phyloP scores from a whole-genome alignment of 30 jellyfish, hydroid and myxozoan genomes.

The Aurelia sp. region DNA sequence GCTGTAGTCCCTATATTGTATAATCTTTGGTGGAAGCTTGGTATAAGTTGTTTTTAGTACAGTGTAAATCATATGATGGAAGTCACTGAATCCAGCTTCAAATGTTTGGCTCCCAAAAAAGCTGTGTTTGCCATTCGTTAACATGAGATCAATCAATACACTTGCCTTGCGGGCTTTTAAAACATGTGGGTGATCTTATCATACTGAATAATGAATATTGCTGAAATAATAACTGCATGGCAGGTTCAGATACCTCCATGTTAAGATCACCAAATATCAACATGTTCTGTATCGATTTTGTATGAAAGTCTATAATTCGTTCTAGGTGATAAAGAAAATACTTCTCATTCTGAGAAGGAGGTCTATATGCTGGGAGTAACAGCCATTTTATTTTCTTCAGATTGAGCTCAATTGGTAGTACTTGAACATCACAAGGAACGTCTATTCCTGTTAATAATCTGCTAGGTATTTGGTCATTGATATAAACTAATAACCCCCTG shows the following conservation, averaged over 20 bases:
- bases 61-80: constrained; percentile 28
- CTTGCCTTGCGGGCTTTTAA: constrained; percentile 23
- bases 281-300: not conserved
- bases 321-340: too few species aligned
- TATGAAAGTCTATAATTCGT: too few species aligned
- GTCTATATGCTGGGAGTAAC: too few species aligned
- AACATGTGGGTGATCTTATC: constrained; percentile 54
- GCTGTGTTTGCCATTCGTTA: constrained; percentile 37
- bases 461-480: too few species aligned
- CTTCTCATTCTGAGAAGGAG: too few species aligned
- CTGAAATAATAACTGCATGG: constrained; percentile 19
- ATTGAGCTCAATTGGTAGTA: too few species aligned
- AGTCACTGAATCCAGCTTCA: constrained; percentile 64
- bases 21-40: constrained; percentile 25
- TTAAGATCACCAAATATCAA: constrained; percentile 20
- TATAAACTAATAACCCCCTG: too few species aligned
- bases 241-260: constrained; percentile 9
- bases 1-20: not conserved
- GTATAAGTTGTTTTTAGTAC: constrained; percentile 23
- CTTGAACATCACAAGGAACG: too few species aligned
- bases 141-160: constrained; percentile 52
- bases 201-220: not conserved
- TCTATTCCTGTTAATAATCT: too few species aligned
- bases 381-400: too few species aligned
- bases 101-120: constrained; percentile 14